These are phyloP conservation scores for Egretta garzetta DNA, from an alignment of 2,113 vertebrate species.

Conservation along the genomic window DNA sequence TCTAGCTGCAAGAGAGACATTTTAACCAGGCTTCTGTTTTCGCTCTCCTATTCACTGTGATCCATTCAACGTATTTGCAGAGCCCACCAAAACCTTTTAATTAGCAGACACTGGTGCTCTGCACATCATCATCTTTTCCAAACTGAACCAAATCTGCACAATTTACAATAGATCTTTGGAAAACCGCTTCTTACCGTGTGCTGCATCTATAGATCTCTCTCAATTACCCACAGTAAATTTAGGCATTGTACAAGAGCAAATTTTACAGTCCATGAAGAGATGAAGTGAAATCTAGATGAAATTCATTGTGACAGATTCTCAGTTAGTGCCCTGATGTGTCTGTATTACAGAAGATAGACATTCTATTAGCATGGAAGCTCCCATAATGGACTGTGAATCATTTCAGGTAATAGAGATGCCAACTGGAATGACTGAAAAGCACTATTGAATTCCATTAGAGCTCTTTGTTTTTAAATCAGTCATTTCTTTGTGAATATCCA, in stretches of 20 bases:
- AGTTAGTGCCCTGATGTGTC: conserved; percentile 89
- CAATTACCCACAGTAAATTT: conserved; percentile 87
- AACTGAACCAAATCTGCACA: conserved; percentile 69
- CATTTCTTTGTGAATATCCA: conserved; percentile 85
- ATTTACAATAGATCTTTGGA: conserved; percentile 79
- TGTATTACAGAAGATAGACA: conserved; percentile 95
- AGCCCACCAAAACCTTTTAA: conserved; percentile 71
- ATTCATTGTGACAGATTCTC: conserved; percentile 90
- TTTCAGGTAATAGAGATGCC: conserved; percentile 93
- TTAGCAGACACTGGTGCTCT: conserved; percentile 59
- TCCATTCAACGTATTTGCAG: conserved; percentile 51
- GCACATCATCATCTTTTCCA: conserved; percentile 60
- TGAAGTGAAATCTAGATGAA: conserved; percentile 87
- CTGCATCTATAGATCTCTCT: conserved; percentile 84
- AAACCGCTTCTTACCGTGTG: conserved; percentile 66
- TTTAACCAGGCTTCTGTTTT: conserved; percentile 38
- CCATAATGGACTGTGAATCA: conserved; percentile 94
- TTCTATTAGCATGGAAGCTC: conserved; percentile 88
- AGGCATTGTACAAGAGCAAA: conserved; percentile 85
- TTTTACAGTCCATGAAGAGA: conserved; percentile 87
- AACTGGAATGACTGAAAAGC: conserved; percentile 85
- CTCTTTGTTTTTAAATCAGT: conserved; percentile 92
- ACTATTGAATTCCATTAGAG: conserved; percentile 90
- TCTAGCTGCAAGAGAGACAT: background rate
- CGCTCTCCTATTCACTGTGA: background rate